Evolutionary conservation across 1,140 invertebrate species (phyloP), one percentile per base, ranked within the genome.

Genomic region (Formica exsecta): DNA sequence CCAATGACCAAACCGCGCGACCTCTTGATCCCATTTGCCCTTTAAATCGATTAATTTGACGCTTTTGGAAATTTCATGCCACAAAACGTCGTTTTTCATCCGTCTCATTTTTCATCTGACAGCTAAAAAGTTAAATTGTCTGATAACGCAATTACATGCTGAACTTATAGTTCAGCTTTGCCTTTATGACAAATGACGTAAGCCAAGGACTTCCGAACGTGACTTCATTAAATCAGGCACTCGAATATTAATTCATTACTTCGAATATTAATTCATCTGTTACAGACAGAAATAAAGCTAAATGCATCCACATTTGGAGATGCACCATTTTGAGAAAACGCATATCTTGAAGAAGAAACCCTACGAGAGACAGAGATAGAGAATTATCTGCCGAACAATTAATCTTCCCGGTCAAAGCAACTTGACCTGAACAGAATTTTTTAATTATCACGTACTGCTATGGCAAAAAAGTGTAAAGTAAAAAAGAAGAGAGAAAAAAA

Each of bases 371-470:
- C 13, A 62, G 22, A 22, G 13, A 61, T 11, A 61, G 57, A 61
- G 57, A 62, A 62, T 65, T 48, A 65, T 44, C 9, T 7, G 4
- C 8, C 38, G 11, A n/a, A n/a, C 51, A 38, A 74, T 68, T n/a
- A 38, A 59, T 80, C n/a, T 29, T 16, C 7, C n/a, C 22, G 54
- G 1, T 81, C 38, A 71, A 61, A 51, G 38, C 7, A 22, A 73
- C 54, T 73, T 38, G 38, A 29, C 7, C 8, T 51, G 13, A 25
- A 48, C 41, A 74, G 44, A 73, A 61, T 83, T 83, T 83, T 83
- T 83, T 74, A 83, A 83, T 83, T 74, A 83, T 74, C 68, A 70
- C 32, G 54, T 41, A 32, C 29, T 25, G n/a, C 13, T 29, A 22
- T 25, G 62, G 36, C 62, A 62, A 5, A 32, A 32, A 66, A 48